These are phyloP conservation scores for Mamestra configurata DNA, from an alignment of 1,140 invertebrate species.

Conservation along the genomic window DNA sequence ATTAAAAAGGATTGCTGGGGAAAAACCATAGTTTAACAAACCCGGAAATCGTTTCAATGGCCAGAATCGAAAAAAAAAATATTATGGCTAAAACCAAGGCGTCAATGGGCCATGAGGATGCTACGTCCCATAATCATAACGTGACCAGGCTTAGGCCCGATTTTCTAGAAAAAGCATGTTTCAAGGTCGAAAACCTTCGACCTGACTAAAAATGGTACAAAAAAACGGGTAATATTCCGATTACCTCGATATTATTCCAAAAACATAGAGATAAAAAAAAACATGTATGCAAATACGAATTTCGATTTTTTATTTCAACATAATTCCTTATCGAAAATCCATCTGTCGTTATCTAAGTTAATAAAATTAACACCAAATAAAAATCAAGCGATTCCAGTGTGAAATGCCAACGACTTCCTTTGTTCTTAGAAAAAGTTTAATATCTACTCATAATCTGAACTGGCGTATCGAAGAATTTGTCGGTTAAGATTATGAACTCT, in stretches of 20 bases:
- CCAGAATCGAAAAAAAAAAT: too few relatives aligned
- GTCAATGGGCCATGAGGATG: too few relatives aligned
- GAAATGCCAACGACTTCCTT: background rate
- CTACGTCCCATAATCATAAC: too few relatives aligned
- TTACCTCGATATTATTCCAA: background rate
- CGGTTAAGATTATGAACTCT: background rate
- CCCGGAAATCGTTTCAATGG: too few relatives aligned
- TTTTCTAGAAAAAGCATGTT: background rate
- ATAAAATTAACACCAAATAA: conserved; percentile 24
- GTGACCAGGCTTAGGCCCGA: too few relatives aligned
- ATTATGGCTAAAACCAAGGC: too few relatives aligned
- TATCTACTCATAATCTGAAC: background rate
- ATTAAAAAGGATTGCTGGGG: too few relatives aligned
- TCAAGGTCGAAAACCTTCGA: background rate
- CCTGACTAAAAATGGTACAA: background rate
- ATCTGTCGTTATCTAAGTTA: background rate
- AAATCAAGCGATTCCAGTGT: background rate
- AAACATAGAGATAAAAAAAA: background rate
- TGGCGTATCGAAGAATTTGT: conserved; percentile 34
- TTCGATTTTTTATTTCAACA: conserved; percentile 13
- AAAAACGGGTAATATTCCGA: background rate
- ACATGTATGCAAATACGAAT: conserved; percentile 33
- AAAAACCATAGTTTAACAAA: too few relatives aligned
- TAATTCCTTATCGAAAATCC: background rate
- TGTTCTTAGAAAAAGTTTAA: background rate